These are phyloP conservation scores for Chascanopsetta lugubris DNA, from an alignment of 2,113 vertebrate species.

Conservation along the genomic window DNA sequence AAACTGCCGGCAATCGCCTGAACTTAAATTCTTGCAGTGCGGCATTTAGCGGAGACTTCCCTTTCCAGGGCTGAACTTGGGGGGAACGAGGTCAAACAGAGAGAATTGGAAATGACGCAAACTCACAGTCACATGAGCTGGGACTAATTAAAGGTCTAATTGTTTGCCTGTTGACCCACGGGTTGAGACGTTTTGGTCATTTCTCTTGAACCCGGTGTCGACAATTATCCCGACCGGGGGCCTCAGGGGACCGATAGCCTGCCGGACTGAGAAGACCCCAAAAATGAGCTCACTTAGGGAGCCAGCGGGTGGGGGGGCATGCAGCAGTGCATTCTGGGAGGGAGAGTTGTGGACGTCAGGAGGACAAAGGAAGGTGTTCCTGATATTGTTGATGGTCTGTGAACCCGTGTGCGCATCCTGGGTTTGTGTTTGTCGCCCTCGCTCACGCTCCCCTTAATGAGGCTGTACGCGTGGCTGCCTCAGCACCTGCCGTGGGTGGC, in stretches of 20 bases:
- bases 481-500: slow-evolving; percentile 77
- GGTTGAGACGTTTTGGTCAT: slow-evolving; percentile 35
- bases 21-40: slow-evolving; percentile 48
- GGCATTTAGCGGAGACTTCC: slow-evolving; percentile 52
- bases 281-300: slow-evolving; percentile 14
- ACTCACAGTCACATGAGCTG: slow-evolving; percentile 18
- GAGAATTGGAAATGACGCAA: slow-evolving; percentile 19
- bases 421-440: slow-evolving; percentile 71
- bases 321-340: slow-evolving; percentile 1
- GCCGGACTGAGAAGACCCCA: slow-evolving; percentile 5
- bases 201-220: slow-evolving; percentile 42
- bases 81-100: slow-evolving; percentile 32
- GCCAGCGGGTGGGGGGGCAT: slow-evolving; percentile 5
- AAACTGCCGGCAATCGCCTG: slow-evolving; percentile 68
- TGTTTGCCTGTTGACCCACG: slow-evolving; percentile 31
- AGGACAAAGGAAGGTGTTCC: slow-evolving; percentile 9
- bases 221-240: slow-evolving; percentile 38
- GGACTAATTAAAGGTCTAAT: slow-evolving; percentile 46
- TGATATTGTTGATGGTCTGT: too few species aligned
- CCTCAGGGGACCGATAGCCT: slow-evolving; percentile 17
- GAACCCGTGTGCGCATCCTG: too few species aligned
- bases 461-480: slow-evolving; percentile 73
- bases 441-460: slow-evolving; percentile 76
- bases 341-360: neutral
- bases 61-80: slow-evolving; percentile 53